Conservation (phyloP, 2,113 vertebrate species). For the Perca flavescens region DNA sequence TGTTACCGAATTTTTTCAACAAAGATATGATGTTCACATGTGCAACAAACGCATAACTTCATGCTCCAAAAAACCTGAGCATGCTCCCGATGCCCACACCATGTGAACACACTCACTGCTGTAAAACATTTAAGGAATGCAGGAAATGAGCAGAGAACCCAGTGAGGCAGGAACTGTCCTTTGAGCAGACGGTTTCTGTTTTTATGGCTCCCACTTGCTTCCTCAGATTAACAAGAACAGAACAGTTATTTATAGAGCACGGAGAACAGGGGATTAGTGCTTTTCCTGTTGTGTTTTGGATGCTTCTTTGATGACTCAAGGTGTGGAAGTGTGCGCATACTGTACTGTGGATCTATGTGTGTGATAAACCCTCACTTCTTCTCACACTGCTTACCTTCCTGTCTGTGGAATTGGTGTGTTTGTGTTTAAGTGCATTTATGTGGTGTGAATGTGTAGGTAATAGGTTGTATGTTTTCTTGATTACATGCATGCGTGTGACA, state of each 20-base stretch:
- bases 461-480: not conserved
- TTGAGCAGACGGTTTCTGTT: conserved; percentile 29
- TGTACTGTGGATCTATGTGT: not conserved
- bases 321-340: conserved; percentile 17
- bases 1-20: no score
- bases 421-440: not conserved
- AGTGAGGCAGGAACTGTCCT: conserved; percentile 13
- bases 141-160: conserved; percentile 1
- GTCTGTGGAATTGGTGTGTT: not conserved
- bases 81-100: no score
- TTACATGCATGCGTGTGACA: no score
- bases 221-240: conserved; percentile 65
- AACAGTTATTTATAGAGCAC: conserved; percentile 68
- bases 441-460: not conserved
- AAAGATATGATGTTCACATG: not conserved
- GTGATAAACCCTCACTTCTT: not conserved
- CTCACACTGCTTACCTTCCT: not conserved
- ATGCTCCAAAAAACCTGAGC: not conserved
- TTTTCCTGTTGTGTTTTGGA: conserved; percentile 63
- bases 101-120: not conserved
- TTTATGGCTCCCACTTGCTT: conserved; percentile 41
- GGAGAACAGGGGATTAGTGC: conserved; percentile 58
- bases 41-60: not conserved
- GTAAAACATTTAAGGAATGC: not conserved
- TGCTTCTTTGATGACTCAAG: conserved; percentile 57